Percentiles rank a stretch among this genome's conserved stretches.
These are phyloP conservation scores for Conopomorpha cramerella DNA, from an alignment of 1,140 invertebrate species.

Conservation along the genomic window DNA sequence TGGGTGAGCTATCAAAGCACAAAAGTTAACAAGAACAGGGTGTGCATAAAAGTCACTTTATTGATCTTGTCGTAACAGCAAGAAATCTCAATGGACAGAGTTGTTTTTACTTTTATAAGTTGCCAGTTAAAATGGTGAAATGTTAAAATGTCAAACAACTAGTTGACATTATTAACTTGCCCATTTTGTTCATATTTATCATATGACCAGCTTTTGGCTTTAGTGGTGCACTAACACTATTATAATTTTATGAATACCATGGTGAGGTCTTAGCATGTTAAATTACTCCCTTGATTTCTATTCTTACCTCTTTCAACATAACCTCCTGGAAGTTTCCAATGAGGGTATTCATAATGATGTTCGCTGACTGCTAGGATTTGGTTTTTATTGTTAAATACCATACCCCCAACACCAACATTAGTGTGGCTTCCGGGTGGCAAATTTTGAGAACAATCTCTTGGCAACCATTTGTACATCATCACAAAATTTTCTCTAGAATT, in stretches of 20 bases:
- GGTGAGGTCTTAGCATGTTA: not conserved
- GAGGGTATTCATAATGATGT: slow-evolving; percentile 62
- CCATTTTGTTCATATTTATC: too few species aligned
- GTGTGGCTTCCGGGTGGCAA: slow-evolving; percentile 86
- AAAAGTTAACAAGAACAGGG: too few species aligned
- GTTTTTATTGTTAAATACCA: slow-evolving; percentile 79
- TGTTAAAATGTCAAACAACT: too few species aligned
- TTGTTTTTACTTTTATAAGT: too few species aligned
- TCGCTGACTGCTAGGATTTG: slow-evolving; percentile 83
- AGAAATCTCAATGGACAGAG: too few species aligned
- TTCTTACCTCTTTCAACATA: slow-evolving; percentile 80
- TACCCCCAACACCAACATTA: slow-evolving; percentile 82
- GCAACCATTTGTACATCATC: slow-evolving; percentile 82
- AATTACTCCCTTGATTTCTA: not conserved
- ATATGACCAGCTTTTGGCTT: too few species aligned
- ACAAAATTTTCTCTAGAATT: slow-evolving; percentile 80
- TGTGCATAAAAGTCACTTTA: too few species aligned
- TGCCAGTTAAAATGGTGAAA: too few species aligned
- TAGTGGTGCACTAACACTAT: too few species aligned
- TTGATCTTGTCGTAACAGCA: too few species aligned
- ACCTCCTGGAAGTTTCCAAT: slow-evolving; percentile 93
- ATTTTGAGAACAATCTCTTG: slow-evolving; percentile 59
- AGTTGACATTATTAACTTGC: too few species aligned
- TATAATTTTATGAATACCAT: not conserved
- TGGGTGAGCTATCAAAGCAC: too few species aligned